Conservation (phyloP, 2,797 vertebrate genomes). For the Typhlichthys subterraneus region DNA sequence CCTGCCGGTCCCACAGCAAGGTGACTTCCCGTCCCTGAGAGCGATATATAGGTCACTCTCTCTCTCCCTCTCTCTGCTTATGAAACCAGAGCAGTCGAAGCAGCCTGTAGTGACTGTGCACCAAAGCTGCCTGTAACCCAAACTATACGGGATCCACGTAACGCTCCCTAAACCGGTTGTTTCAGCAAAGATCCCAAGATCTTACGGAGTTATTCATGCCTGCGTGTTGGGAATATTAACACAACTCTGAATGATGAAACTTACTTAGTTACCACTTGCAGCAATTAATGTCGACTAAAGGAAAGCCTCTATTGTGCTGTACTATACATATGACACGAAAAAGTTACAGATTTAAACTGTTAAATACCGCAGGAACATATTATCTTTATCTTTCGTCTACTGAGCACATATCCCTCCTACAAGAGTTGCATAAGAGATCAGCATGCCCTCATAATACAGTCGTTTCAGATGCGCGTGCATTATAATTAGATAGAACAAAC, state of each 20-base stretch:
- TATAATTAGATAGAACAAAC: background rate
- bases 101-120: conserved; percentile 73
- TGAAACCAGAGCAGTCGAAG: conserved; percentile 74
- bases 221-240: no score
- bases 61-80: conserved; percentile 63
- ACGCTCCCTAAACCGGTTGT: conserved; percentile 35
- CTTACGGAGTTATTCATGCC: no score
- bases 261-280: conserved; percentile 1
- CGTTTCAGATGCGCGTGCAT: conserved; percentile 1
- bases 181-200: conserved; percentile 22
- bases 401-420: conserved; percentile 17
- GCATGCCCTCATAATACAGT: conserved; percentile 16
- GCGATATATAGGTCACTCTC: conserved; percentile 78
- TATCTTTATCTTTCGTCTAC: conserved; percentile 29
- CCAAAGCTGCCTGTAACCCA: conserved; percentile 50
- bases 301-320: conserved; percentile 17
- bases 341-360: conserved; percentile 32
- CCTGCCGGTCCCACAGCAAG: conserved; percentile 71
- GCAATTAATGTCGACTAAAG: conserved; percentile 22
- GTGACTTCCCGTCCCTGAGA: conserved; percentile 77
- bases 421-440: background rate
- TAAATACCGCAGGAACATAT: conserved; percentile 26
- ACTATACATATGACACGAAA: conserved; percentile 18
- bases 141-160: conserved; percentile 53
- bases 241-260: no score